Evolutionary conservation across 2,797 vertebrate species (phyloP).

Genomic region (Spinibarbus caldwelli): DNA sequence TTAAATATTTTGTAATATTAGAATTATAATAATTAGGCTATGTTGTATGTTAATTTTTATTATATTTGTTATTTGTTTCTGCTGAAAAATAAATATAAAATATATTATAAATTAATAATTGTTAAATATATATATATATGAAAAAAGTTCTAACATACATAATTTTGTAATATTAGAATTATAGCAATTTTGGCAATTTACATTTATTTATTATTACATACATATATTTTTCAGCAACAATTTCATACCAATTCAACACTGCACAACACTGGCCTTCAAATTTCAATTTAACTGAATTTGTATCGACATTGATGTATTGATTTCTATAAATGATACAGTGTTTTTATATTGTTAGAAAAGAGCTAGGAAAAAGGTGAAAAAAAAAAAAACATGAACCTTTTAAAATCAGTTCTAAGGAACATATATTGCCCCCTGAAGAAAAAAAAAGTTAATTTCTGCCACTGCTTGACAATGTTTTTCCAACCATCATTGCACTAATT

Average conservation of each 20-base stretch:
- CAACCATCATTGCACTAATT: slow-evolving; percentile 12
- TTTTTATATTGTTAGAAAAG: not conserved
- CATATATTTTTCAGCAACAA: not conserved
- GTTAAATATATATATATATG: not conserved
- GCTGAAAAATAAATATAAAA: not conserved
- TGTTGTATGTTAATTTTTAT: not conserved
- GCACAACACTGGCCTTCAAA: not conserved
- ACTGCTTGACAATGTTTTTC: slow-evolving; percentile 5
- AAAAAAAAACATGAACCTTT: not conserved
- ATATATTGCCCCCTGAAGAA: not conserved
- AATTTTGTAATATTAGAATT: too few relatives aligned
- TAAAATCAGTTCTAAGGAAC: not conserved
- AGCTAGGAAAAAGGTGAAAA: not conserved
- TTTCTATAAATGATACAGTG: not conserved
- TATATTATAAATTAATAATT: not conserved
- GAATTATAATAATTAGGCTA: too few relatives aligned
- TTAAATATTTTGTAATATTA: too few relatives aligned
- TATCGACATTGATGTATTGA: not conserved
- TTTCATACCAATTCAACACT: not conserved
- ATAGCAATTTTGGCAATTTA: too few relatives aligned
- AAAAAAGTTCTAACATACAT: too few relatives aligned
- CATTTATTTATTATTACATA: too few relatives aligned
- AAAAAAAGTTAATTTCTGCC: not conserved
- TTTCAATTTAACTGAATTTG: not conserved
- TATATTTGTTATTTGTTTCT: not conserved